A percentile compares a stretch with the other conserved stretches of the same genome.
These are phyloP conservation scores for Anneissia japonica DNA, from an alignment of 35 echinoderm and acorn worm species.

Conservation along the genomic window DNA sequence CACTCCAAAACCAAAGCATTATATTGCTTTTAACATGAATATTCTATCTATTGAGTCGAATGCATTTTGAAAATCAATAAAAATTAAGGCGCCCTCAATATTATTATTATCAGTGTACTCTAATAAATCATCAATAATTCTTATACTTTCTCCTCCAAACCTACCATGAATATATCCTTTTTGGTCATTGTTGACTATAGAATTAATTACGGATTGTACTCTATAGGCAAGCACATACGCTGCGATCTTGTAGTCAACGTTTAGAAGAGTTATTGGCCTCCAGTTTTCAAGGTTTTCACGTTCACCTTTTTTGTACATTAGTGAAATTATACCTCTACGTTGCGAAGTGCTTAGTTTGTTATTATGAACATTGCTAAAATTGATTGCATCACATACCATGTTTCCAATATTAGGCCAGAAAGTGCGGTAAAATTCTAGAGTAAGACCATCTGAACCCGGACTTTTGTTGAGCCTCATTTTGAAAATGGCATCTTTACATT, in stretches of 20 bases:
- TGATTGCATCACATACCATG: neutral
- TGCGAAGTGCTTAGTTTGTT: neutral
- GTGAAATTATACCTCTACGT: neutral
- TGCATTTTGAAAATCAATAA: too few relatives aligned
- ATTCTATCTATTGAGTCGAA: too few relatives aligned
- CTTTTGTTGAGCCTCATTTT: neutral
- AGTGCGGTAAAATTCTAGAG: neutral
- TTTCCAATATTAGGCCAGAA: too few relatives aligned
- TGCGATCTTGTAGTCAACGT: neutral
- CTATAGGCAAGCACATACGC: neutral
- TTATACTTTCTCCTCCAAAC: neutral
- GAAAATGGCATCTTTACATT: neutral
- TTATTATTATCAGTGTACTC: too few relatives aligned
- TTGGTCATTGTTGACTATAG: neutral
- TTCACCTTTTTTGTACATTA: neutral
- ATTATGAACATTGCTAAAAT: neutral
- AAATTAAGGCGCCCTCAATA: too few relatives aligned
- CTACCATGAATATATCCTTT: neutral
- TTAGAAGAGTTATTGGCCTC: neutral
- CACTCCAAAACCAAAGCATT: too few relatives aligned
- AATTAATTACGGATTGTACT: neutral
- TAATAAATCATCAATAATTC: neutral
- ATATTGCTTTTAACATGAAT: too few relatives aligned
- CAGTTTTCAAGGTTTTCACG: neutral
- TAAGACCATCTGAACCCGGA: neutral